phyloP scores from a whole-genome alignment of 2,888 invertebrate genomes.

The Papilio protenor region DNA sequence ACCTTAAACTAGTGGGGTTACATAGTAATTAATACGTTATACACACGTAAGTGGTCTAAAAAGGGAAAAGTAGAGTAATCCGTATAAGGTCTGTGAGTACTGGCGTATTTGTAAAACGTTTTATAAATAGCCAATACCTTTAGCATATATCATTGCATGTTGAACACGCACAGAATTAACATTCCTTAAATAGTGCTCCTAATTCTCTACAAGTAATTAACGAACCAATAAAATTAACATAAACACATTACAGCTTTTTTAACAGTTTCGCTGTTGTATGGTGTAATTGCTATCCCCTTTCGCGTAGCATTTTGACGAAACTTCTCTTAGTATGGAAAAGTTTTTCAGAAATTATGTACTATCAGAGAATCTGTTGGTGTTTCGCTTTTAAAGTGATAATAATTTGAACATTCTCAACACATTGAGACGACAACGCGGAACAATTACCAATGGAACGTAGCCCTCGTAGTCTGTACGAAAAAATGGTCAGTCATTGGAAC shows the following conservation, averaged over 20 bases:
- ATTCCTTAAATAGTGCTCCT: slow-evolving; percentile 30
- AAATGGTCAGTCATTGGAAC: no score
- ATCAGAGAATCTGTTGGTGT: no score
- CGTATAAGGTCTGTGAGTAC: slow-evolving; percentile 23
- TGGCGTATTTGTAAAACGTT: slow-evolving; percentile 34
- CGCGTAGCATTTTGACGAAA: background rate
- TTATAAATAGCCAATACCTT: slow-evolving; percentile 37
- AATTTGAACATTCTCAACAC: no score
- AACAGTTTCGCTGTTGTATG: background rate
- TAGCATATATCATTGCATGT: slow-evolving; percentile 25
- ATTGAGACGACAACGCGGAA: no score
- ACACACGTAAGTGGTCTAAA: slow-evolving; percentile 5
- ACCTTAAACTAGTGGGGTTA: background rate
- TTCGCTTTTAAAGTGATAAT: no score
- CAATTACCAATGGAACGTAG: no score
- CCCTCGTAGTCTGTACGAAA: no score
- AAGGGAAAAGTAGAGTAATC: slow-evolving; percentile 30
- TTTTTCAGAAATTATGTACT: no score
- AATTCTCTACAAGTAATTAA: slow-evolving; percentile 30
- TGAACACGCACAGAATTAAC: slow-evolving; percentile 33
- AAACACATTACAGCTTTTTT: slow-evolving; percentile 1
- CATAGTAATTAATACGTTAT: slow-evolving; percentile 1
- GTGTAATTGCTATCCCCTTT: background rate
- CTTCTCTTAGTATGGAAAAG: no score
- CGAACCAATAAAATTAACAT: slow-evolving; percentile 30